A percentile compares a stretch with the other conserved stretches of the same genome.
These are phyloP conservation scores for Plebejus melissa DNA, from an alignment of 2,888 invertebrate species.

Conservation along the genomic window DNA sequence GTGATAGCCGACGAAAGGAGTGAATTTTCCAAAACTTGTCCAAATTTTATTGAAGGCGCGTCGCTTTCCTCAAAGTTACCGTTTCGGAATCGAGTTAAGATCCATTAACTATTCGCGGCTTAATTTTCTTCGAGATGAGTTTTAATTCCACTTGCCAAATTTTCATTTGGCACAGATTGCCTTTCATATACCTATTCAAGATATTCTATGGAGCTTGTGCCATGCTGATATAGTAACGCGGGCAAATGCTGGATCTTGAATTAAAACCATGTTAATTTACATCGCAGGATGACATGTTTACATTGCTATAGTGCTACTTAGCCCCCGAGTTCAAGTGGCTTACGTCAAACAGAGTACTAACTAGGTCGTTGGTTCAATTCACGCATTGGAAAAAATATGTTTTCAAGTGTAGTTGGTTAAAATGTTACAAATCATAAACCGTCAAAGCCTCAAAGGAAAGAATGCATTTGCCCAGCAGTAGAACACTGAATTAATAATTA, in stretches of 20 bases:
- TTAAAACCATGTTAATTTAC: no score
- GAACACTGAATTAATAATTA: not conserved
- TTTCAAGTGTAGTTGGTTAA: not conserved
- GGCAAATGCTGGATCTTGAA: no score
- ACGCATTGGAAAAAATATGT: not conserved
- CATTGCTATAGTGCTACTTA: no score
- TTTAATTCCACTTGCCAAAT: constrained; percentile 56
- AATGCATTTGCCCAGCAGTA: not conserved
- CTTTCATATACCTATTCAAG: constrained; percentile 19
- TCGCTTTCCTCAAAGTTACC: constrained; percentile 63
- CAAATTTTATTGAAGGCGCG: constrained; percentile 65
- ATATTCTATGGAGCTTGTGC: not conserved
- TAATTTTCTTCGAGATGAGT: constrained; percentile 65
- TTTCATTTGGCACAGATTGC: constrained; percentile 29
- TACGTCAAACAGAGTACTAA: no score
- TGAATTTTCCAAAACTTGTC: constrained; percentile 61
- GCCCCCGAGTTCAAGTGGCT: no score
- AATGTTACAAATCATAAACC: no score
- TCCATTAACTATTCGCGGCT: constrained; percentile 71
- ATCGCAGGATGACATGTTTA: no score
- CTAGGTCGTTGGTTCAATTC: not conserved
- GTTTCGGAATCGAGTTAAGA: constrained; percentile 70
- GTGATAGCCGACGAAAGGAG: constrained; percentile 31
- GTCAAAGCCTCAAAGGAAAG: not conserved
- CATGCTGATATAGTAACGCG: not conserved